Base-by-base conservation (phyloP, 2,888 invertebrate genomes). In the Desoria tigrina region DNA sequence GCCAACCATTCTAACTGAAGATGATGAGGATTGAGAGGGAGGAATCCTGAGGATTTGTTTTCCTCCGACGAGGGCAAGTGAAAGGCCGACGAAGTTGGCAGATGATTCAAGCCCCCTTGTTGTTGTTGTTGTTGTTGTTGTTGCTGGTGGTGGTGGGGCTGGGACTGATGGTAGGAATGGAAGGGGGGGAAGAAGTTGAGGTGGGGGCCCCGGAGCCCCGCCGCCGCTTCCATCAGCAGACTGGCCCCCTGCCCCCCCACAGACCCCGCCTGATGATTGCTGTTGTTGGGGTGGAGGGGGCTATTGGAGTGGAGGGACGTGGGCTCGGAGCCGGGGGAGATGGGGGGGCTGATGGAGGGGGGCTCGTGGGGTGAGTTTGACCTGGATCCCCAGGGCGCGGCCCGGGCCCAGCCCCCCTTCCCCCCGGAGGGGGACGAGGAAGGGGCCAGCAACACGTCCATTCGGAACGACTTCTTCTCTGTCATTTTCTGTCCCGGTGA, bases 1-100 rank as follows among this genome's bases (percentile, higher is more conserved):
- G 94, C 92, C 71, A 94, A 83, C 89, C 94, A 94, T 80, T 94
- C 94, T 71, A 93, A 84, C 80, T 90, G 90, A 83, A 90, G 87
- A 77, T 90, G 89, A 77, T 90, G 90, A 42, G 89, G 84, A 62
- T 88, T 88, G 11, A 77, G 76, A 28, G 74, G 75, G 32, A 68
- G 69, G 62, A 71, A 68, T 18, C 24, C 24, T 16, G 18, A 7
- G 63, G 28, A 26, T 42, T 27, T 21, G 37, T 55, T 16, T 27
- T 23, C 24, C 37, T 53, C 45, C 16, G 69, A 27, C 27, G 68
- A 56, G 21, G 66, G 66, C 18, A 73, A 63, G 64, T 73, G 73
- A 56, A 73, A 73, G 49, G 74, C 73, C 26, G 74, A 74, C 2
- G 69, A 65, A 39, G 56, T 59, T 37, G 70, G 72, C 65, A 74